A percentile compares a stretch with the other conserved stretches of the same genome.
Conservation (phyloP, 2,888 invertebrate species). For the Lithophane socia region DNA sequence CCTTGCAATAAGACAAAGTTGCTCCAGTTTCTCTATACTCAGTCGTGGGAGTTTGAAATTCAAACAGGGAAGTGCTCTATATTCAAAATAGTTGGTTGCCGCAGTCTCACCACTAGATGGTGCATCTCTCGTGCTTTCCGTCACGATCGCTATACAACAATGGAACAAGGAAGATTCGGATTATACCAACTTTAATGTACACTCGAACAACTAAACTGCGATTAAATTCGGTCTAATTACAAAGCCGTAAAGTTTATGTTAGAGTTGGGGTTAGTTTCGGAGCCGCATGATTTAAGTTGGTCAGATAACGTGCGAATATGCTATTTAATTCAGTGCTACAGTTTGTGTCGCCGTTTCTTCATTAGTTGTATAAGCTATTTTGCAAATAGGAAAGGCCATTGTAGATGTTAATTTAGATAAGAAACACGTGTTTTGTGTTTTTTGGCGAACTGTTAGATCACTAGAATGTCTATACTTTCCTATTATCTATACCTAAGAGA, state of each 20-base stretch:
- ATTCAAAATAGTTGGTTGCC: slow-evolving; percentile 69
- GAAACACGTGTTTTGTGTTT: slow-evolving; percentile 33
- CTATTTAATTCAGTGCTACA: slow-evolving; percentile 62
- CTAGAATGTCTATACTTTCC: slow-evolving; percentile 16
- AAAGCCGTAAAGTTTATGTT: slow-evolving; percentile 43
- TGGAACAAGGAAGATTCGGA: slow-evolving; percentile 75
- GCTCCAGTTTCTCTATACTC: slow-evolving; percentile 34
- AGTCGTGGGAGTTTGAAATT: slow-evolving; percentile 56
- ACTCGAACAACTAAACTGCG: slow-evolving; percentile 20
- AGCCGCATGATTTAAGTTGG: slow-evolving; percentile 40
- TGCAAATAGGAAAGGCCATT: slow-evolving; percentile 65
- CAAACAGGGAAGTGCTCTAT: slow-evolving; percentile 70
- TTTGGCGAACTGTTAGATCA: slow-evolving; percentile 40
- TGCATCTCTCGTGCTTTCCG: slow-evolving; percentile 74
- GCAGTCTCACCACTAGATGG: slow-evolving; percentile 70
- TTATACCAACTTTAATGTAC: slow-evolving; percentile 45
- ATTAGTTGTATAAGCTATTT: slow-evolving; percentile 70
- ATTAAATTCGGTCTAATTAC: slow-evolving; percentile 45
- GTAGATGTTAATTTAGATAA: slow-evolving; percentile 48
- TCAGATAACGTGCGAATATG: slow-evolving; percentile 71
- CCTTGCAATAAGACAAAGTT: slow-evolving; percentile 14
- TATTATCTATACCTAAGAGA: not conserved
- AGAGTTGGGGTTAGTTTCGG: slow-evolving; percentile 18
- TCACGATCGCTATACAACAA: slow-evolving; percentile 79
- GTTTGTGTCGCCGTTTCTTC: slow-evolving; percentile 70